Evolutionary conservation across 2,113 vertebrate genomes (phyloP).

Genomic region (Morone chrysops): DNA sequence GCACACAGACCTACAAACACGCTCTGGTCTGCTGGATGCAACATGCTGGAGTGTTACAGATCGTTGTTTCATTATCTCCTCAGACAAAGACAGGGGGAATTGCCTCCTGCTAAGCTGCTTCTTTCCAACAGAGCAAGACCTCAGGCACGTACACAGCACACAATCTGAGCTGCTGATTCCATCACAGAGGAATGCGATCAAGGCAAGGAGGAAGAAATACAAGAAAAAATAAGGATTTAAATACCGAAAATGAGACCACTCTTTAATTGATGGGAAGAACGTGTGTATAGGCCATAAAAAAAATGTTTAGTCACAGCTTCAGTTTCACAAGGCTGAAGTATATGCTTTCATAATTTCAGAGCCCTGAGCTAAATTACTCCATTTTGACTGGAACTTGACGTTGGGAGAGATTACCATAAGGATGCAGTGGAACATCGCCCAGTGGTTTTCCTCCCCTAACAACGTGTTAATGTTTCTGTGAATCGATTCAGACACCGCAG

Average conservation of each 20-base stretch:
- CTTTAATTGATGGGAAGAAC: conserved; percentile 37
- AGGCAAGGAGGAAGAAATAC: conserved; percentile 14
- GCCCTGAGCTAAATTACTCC: conserved; percentile 47
- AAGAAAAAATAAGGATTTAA: conserved; percentile 18
- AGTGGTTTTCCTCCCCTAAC: conserved; percentile 58
- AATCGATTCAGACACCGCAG: conserved; percentile 69
- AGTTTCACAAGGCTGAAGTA: conserved; percentile 17
- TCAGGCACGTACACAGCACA: conserved; percentile 50
- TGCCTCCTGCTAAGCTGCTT: conserved; percentile 63
- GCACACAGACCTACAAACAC: conserved; percentile 7
- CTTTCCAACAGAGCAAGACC: conserved; percentile 54
- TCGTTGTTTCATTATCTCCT: conserved; percentile 66
- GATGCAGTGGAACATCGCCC: conserved; percentile 57
- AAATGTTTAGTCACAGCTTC: conserved; percentile 3
- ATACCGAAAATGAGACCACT: conserved; percentile 28
- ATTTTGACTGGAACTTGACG: conserved; percentile 61
- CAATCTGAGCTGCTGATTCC: conserved; percentile 44
- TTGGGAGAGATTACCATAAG: conserved; percentile 60
- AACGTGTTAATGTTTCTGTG: conserved; percentile 70
- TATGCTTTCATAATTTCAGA: conserved; percentile 43
- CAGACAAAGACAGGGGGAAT: conserved; percentile 63
- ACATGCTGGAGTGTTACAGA: conserved; percentile 27
- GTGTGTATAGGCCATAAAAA: conserved; percentile 15
- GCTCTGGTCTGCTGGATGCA: conserved; percentile 33
- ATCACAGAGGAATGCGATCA: conserved; percentile 49